Evolutionary conservation across 2,888 invertebrate species (phyloP).

Genomic region (Mantis religiosa): DNA sequence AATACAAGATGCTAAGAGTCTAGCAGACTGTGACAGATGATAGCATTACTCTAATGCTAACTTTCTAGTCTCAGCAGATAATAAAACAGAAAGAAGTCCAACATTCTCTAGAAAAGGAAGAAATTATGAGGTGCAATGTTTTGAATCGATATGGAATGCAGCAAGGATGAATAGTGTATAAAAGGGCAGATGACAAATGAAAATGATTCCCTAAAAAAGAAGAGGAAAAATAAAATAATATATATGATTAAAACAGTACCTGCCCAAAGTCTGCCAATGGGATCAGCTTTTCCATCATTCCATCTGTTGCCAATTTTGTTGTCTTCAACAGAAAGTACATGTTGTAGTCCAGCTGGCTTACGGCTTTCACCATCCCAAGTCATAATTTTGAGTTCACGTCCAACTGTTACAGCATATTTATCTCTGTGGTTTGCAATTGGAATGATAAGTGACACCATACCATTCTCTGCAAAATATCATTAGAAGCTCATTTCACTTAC

Average conservation of each 20-base stretch:
- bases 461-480: neutral
- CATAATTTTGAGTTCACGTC: constrained; percentile 42
- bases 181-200: no score
- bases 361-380: constrained; percentile 59
- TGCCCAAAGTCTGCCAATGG: constrained; percentile 66
- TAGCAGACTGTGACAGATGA: no score
- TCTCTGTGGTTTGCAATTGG: neutral
- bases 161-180: no score
- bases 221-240: neutral
- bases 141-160: no score
- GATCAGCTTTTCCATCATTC: constrained; percentile 51
- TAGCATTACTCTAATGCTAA: no score
- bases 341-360: constrained; percentile 47
- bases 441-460: neutral
- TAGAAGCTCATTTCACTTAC: no score
- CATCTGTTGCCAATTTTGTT: constrained; percentile 37
- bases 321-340: constrained; percentile 54
- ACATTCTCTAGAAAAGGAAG: no score
- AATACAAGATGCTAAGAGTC: no score
- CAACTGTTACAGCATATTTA: neutral
- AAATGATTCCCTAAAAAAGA: no score
- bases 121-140: no score
- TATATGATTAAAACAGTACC: constrained; percentile 46
- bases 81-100: no score
- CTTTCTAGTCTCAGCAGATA: no score